Percentiles rank a stretch among this genome's conserved stretches.
Evolutionary conservation across 2,797 vertebrate genomes (phyloP).

Genomic region (Etheostoma perlongum): DNA sequence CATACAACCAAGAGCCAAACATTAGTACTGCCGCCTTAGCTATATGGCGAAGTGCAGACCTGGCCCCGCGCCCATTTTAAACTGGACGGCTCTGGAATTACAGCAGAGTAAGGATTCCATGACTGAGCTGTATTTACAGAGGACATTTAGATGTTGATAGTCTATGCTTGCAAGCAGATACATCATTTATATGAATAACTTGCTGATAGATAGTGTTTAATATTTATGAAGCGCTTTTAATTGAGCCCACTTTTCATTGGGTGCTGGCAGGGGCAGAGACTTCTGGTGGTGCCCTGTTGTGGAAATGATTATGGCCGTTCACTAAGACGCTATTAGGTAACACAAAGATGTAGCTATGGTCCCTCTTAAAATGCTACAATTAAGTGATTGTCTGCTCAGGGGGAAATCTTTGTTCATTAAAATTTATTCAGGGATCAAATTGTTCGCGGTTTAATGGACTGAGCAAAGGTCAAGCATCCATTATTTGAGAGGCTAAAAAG

Average conservation of each 20-base stretch:
- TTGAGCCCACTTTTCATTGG: constrained; percentile 70
- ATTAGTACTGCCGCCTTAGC: constrained; percentile 59
- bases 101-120: constrained; percentile 68
- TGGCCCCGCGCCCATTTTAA: constrained; percentile 70
- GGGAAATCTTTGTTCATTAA: constrained; percentile 34
- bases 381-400: constrained; percentile 40
- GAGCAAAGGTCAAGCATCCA: constrained; percentile 33
- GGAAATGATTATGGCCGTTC: constrained; percentile 58
- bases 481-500: constrained; percentile 24
- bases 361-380: constrained; percentile 30
- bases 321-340: constrained; percentile 48
- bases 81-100: constrained; percentile 74
- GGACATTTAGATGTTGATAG: constrained; percentile 77
- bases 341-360: constrained; percentile 37
- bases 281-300: constrained; percentile 42
- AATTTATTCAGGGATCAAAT: constrained; percentile 46
- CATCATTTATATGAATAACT: constrained; percentile 78
- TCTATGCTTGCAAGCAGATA: constrained; percentile 74
- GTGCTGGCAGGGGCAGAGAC: constrained; percentile 56
- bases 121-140: constrained; percentile 81
- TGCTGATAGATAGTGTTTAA: constrained; percentile 77
- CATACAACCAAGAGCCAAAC: constrained; percentile 65
- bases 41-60: constrained; percentile 69
- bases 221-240: constrained; percentile 81
- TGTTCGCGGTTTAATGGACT: constrained; percentile 18